Evolutionary conservation across 2,888 invertebrate species (phyloP).

Genomic region (Resseliella maxima): DNA sequence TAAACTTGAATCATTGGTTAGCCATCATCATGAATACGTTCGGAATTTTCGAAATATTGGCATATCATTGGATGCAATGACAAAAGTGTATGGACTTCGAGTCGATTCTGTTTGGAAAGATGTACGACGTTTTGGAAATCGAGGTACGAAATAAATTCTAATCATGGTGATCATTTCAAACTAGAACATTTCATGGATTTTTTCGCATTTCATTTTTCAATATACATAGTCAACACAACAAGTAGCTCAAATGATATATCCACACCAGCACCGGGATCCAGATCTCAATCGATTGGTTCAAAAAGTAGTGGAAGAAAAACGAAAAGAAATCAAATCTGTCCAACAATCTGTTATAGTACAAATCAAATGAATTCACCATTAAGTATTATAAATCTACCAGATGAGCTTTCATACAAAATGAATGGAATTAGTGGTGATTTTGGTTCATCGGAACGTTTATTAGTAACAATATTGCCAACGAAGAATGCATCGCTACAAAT

Average conservation of each 20-base stretch:
- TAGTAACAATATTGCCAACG: not conserved
- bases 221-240: too few relatives aligned
- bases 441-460: not conserved
- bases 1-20: not conserved
- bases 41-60: not conserved
- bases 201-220: too few relatives aligned
- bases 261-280: too few relatives aligned
- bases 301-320: too few relatives aligned
- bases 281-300: too few relatives aligned
- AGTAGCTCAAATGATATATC: too few relatives aligned
- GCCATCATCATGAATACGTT: not conserved
- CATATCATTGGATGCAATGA: not conserved
- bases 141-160: not conserved
- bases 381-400: not conserved
- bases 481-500: not conserved
- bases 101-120: not conserved
- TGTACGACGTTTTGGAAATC: not conserved
- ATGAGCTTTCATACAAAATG: not conserved
- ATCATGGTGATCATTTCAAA: too few relatives aligned
- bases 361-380: not conserved
- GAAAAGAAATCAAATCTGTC: too few relatives aligned
- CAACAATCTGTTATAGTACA: too few relatives aligned
- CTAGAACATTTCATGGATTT: too few relatives aligned
- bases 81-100: not conserved
- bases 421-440: not conserved